Evolutionary conservation across 1,140 invertebrate species (phyloP).

Genomic region (Zaprionus ghesquierei): DNA sequence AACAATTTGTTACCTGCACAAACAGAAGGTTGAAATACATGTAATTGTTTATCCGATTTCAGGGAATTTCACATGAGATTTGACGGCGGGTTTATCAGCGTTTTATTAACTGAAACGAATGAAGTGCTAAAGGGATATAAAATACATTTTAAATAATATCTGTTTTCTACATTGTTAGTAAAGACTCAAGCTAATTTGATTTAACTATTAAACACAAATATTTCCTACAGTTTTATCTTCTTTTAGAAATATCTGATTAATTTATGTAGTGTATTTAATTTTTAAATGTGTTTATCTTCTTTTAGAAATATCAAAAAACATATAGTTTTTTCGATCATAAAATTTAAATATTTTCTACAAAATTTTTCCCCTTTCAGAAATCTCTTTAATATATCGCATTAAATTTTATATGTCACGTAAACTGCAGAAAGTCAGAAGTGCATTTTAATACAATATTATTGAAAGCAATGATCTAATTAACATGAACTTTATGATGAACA

Average conservation of each 20-base stretch:
- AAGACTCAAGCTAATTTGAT: background rate
- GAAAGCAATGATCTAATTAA: background rate
- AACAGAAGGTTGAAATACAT: background rate
- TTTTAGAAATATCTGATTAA: too few species aligned
- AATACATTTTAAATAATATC: background rate
- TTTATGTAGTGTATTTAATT: background rate
- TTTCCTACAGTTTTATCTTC: background rate
- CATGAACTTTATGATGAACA: background rate
- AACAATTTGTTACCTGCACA: background rate
- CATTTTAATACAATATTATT: background rate
- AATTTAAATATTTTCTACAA: too few species aligned
- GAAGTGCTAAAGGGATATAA: background rate
- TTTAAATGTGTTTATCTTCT: background rate
- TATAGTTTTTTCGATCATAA: too few species aligned
- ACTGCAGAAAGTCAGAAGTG: background rate
- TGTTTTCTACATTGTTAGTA: too few species aligned
- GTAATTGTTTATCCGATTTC: background rate
- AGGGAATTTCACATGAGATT: background rate
- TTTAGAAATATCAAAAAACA: too few species aligned
- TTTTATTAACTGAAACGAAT: background rate
- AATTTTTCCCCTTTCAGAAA: too few species aligned
- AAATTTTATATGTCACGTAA: background rate
- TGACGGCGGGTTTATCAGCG: too few species aligned
- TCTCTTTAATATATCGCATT: background rate
- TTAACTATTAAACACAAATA: too few species aligned